phyloP scores from a whole-genome alignment of 2,113 vertebrate species.

The Pelodiscus sinensis region DNA sequence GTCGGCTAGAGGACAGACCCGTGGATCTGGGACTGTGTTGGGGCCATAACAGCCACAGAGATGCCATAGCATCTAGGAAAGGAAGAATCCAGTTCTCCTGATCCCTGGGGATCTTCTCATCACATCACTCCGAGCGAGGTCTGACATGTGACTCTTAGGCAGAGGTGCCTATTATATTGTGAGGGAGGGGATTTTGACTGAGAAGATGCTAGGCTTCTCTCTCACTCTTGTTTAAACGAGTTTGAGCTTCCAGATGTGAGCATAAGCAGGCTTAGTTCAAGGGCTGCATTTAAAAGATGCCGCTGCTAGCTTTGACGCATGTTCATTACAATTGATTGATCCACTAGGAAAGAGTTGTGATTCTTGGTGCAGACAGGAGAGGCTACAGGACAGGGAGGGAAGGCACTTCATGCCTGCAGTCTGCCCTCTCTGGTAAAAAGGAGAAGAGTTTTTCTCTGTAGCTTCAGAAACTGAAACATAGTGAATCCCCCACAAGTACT shows the following conservation, averaged over 20 bases:
- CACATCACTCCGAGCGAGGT: background rate
- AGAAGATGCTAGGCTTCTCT: background rate
- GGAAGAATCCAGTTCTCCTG: background rate
- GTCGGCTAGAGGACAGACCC: background rate
- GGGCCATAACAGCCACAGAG: background rate
- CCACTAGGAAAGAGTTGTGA: background rate
- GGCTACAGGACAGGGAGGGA: background rate
- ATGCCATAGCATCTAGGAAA: background rate
- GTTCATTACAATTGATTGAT: background rate
- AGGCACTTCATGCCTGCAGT: background rate
- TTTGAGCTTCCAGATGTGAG: slow-evolving; percentile 17
- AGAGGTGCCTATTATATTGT: background rate
- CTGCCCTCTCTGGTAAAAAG: background rate
- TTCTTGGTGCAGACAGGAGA: background rate
- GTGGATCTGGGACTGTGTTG: background rate
- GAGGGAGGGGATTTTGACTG: slow-evolving; percentile 9
- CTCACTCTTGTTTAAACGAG: background rate
- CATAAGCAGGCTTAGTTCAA: background rate
- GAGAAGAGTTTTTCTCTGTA: background rate
- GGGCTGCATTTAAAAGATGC: background rate
- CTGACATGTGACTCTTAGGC: background rate
- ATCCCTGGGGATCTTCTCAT: background rate
- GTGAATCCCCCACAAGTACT: background rate
- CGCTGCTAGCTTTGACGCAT: slow-evolving; percentile 24
- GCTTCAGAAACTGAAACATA: background rate